These are phyloP conservation scores for Dromiciops gliroides DNA, from an alignment of 2,113 vertebrate genomes.

Conservation along the genomic window DNA sequence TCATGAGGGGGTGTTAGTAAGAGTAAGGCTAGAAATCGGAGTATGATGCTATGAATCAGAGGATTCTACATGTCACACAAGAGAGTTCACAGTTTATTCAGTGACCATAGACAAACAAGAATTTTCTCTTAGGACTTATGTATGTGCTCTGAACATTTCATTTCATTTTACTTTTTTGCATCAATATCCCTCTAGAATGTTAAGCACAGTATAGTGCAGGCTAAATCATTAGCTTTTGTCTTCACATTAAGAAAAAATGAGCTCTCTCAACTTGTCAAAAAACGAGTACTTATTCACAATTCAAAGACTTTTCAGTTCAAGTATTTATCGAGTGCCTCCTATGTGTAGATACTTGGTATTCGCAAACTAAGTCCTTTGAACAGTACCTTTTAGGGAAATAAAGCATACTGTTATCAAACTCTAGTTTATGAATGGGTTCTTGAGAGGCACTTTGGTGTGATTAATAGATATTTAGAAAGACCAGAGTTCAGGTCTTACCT, in stretches of 20 bases:
- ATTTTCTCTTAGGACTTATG: not conserved
- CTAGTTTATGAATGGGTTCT: not conserved
- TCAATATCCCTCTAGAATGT: not conserved
- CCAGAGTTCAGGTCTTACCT: not conserved
- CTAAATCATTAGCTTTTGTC: not conserved
- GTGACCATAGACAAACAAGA: not conserved
- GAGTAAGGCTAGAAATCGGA: not conserved
- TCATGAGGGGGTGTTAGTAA: not conserved
- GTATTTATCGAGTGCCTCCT: not conserved
- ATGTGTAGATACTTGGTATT: not conserved
- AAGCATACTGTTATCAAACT: not conserved
- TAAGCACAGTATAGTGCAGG: not conserved
- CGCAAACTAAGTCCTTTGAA: not conserved
- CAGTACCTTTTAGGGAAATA: not conserved
- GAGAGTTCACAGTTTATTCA: not conserved
- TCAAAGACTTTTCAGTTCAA: not conserved
- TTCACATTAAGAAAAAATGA: not conserved
- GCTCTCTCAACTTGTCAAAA: not conserved
- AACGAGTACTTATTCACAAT: not conserved
- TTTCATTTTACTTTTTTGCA: no score
- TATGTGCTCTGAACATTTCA: not conserved
- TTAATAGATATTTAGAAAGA: not conserved
- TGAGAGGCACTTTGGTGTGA: not conserved
- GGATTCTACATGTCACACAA: not conserved
- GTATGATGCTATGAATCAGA: accelerated